Evolutionary conservation across 2,113 vertebrate species (phyloP).

Genomic region (Nyctibius bracteatus): DNA sequence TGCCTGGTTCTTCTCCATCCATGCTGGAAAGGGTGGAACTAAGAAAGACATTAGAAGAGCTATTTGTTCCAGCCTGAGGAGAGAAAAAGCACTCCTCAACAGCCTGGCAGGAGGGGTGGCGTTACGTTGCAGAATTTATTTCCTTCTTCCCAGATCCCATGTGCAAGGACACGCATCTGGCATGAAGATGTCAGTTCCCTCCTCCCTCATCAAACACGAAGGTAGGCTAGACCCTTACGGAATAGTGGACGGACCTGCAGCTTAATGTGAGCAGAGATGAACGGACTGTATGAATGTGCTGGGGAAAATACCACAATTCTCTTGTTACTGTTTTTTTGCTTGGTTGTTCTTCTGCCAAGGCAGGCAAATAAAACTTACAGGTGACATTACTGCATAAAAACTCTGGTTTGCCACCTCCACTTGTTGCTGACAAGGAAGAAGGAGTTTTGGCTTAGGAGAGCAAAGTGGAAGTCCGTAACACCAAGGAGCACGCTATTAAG

Average conservation of each 20-base stretch:
- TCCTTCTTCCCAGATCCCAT: background rate
- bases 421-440: background rate
- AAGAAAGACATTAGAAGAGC: background rate
- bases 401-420: slow-evolving; percentile 10
- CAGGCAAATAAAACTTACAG: slow-evolving; percentile 56
- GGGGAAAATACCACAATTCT: background rate
- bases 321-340: slow-evolving; percentile 21
- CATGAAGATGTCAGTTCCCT: background rate
- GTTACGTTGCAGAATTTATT: background rate
- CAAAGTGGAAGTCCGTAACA: background rate
- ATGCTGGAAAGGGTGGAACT: background rate
- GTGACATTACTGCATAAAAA: slow-evolving; percentile 43
- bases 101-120: background rate
- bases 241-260: background rate
- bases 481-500: background rate
- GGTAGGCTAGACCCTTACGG: background rate
- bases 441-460: background rate
- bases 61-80: background rate
- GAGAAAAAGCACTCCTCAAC: background rate
- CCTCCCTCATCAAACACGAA: background rate
- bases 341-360: slow-evolving; percentile 34
- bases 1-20: background rate
- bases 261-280: background rate
- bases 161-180: background rate
- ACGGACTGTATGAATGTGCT: background rate